Conservation (phyloP, 2,888 invertebrate genomes). For the Coelopa pilipes region DNA sequence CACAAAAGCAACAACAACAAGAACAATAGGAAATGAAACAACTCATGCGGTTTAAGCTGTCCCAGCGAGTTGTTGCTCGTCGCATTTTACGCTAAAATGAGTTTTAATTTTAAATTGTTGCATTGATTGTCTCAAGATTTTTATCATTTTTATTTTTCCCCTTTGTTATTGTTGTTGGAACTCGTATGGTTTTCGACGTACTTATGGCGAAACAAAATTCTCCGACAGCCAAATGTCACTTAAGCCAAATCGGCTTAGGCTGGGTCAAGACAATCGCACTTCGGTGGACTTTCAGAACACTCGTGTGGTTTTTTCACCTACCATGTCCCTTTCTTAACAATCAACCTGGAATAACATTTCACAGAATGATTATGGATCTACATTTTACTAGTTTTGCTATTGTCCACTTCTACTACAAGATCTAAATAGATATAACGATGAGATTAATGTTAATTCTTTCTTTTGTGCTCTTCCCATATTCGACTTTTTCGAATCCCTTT, state of each 20-base stretch:
- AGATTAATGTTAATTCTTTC: no score
- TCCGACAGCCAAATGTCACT: background rate
- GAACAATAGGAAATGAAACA: background rate
- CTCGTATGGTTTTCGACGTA: background rate
- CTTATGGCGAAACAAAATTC: background rate
- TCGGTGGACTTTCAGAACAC: no score
- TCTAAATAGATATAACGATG: no score
- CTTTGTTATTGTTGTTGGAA: background rate
- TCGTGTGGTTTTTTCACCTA: no score
- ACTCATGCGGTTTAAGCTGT: conserved; percentile 25
- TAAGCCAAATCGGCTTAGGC: background rate
- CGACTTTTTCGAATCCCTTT: no score
- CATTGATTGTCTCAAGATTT: background rate
- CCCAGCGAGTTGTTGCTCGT: background rate
- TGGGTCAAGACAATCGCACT: background rate
- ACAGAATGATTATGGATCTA: no score
- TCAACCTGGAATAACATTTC: no score
- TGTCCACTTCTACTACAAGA: no score
- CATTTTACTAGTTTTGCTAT: no score
- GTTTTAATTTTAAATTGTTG: background rate
- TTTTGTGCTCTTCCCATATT: no score
- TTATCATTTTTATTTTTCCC: conserved; percentile 13
- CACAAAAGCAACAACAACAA: background rate
- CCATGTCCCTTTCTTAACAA: no score
- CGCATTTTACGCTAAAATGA: no score